phyloP scores from a whole-genome alignment of 2,797 vertebrate species.

The Gymnopithys bicolor region DNA sequence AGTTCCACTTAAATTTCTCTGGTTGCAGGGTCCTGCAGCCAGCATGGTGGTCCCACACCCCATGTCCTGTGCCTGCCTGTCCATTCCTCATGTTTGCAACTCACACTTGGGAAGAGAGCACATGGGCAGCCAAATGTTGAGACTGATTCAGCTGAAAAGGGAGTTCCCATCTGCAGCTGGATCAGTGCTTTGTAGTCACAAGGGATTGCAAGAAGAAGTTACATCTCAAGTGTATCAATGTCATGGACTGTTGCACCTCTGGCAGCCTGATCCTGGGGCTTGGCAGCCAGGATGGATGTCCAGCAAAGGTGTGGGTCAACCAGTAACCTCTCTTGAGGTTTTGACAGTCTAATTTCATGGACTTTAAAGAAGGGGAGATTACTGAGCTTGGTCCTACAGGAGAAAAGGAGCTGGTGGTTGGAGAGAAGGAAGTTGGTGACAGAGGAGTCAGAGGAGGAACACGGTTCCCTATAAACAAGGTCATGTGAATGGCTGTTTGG shows the following conservation, averaged over 20 bases:
- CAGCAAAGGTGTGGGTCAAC: background rate
- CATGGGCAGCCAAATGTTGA: background rate
- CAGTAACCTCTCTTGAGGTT: background rate
- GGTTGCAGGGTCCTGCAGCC: background rate
- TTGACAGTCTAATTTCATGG: background rate
- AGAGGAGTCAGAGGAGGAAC: background rate
- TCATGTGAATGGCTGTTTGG: slow-evolving; percentile 10
- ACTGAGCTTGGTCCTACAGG: background rate
- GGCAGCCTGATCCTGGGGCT: background rate
- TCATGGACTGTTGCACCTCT: background rate
- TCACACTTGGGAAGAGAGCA: background rate
- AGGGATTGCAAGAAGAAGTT: background rate
- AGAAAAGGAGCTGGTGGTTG: background rate
- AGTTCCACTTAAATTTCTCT: background rate
- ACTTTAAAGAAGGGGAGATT: background rate
- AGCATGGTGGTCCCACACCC: background rate
- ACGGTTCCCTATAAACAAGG: background rate
- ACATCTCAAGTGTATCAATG: accelerated
- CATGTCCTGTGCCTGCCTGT: background rate
- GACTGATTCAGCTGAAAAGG: background rate
- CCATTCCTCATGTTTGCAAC: background rate
- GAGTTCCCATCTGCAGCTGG: background rate
- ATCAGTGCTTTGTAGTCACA: background rate
- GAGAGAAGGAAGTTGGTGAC: background rate
- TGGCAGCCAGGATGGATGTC: background rate